Percentiles rank a stretch among this genome's conserved stretches.
Evolutionary conservation across 2,113 vertebrate genomes (phyloP).

Genomic region (Zeus faber): DNA sequence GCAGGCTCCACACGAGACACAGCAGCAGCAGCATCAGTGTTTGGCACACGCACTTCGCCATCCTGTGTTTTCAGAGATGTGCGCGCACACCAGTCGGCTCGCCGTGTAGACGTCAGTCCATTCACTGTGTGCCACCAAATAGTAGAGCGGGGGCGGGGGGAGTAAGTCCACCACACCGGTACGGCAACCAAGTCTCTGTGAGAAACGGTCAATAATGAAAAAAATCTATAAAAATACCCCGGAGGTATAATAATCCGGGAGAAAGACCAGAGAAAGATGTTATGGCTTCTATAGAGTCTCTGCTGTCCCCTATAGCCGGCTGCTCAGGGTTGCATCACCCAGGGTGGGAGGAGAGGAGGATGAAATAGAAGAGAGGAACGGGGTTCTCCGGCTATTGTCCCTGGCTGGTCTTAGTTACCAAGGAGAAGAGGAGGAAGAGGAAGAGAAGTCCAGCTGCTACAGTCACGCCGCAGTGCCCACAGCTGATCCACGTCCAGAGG

Average conservation of each 20-base stretch:
- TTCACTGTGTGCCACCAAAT: too few relatives aligned
- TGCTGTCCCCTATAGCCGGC: constrained; percentile 52
- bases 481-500: constrained; percentile 8
- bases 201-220: background rate
- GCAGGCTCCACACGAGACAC: constrained; percentile 33
- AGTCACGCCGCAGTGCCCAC: constrained; percentile 61
- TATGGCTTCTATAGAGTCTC: constrained; percentile 43
- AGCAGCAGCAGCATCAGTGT: constrained; percentile 53
- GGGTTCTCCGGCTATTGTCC: constrained; percentile 47
- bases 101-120: too few relatives aligned
- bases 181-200: too few relatives aligned
- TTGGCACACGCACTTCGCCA: constrained; percentile 44
- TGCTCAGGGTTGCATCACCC: constrained; percentile 57
- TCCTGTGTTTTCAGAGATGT: constrained; percentile 32
- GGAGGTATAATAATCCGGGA: background rate
- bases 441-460: constrained; percentile 64
- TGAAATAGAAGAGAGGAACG: background rate
- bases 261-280: constrained; percentile 21
- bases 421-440: too few relatives aligned
- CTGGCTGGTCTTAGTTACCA: constrained; percentile 58
- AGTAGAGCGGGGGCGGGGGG: too few relatives aligned
- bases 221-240: background rate
- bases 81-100: constrained; percentile 22
- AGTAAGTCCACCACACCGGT: too few relatives aligned
- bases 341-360: background rate